Base-by-base conservation (phyloP, 2,113 vertebrate genomes). In the Tauraco erythrolophus region DNA sequence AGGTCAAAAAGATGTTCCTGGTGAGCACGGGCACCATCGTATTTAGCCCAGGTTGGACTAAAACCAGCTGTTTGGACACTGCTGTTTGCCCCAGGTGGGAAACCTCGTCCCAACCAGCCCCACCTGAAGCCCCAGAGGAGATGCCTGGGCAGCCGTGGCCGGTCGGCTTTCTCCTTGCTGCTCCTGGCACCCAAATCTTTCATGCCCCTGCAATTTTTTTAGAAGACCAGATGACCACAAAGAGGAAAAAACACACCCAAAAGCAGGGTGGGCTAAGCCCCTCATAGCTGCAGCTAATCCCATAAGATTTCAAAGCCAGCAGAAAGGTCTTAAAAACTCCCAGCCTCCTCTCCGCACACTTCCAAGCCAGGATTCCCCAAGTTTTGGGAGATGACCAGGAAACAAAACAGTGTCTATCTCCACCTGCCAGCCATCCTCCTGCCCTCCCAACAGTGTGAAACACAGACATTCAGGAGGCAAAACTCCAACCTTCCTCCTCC, bases 91-190 rank as follows among this genome's bases (percentile, higher is more conserved):
- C 43, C 56, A 35, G 11, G 28, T 37, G 51, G 11, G 88, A 90
- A 72, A 68, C 9, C 50, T 64, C 65, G 37, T 28, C 37, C 81
- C 4, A 0, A 5, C 8, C 45, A 88, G 60, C 30, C 51, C 35
- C 27, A 12, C 31, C 37, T 7, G 18, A 57, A 64, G 35, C 5
- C 35, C 41, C 53, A 41, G 17, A 41, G 8, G 19, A 56, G 18
- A 23, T 35, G 1, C 17, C 16, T 11, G 0, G 17, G 43, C 28
- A 68, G 46, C 3, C 0, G 0, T n/a, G 23, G 31, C 15, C 0
- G 0, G 11, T 2, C 35, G 37, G 25, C 7, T 81, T 77, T 53
- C 41, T 62, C 23, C 35, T 50, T 4, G 0, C 10, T 62, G 28
- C 25, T 62, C 68, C 30, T 19, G 37, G 23, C 10, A 71, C 53